Conservation (phyloP, 2,888 invertebrate genomes). For the Andrena bucephala region DNA sequence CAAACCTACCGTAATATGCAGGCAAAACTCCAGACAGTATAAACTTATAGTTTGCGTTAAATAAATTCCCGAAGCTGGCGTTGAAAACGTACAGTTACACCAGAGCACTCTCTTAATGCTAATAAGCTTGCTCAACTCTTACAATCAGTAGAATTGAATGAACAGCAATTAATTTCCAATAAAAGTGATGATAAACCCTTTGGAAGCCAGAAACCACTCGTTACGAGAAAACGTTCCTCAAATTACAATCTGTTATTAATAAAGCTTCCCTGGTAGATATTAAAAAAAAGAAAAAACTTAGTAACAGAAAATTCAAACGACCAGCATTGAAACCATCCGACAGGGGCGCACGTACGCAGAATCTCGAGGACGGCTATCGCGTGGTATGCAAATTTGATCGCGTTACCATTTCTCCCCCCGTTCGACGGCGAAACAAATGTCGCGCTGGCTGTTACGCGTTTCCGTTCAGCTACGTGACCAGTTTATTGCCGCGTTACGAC, state of each 20-base stretch:
- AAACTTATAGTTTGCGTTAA: no score
- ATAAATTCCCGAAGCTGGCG: no score
- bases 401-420: conserved; percentile 33
- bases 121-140: no score
- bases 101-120: no score
- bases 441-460: conserved; percentile 57
- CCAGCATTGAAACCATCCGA: not conserved
- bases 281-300: not conserved
- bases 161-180: no score
- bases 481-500: conserved; percentile 61
- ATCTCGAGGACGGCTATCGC: conserved; percentile 35
- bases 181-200: no score
- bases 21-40: no score
- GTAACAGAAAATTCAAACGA: conserved; percentile 6
- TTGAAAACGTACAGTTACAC: no score
- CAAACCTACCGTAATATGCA: no score
- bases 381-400: conserved; percentile 60
- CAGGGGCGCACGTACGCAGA: conserved; percentile 2
- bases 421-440: conserved; percentile 56
- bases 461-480: conserved; percentile 58
- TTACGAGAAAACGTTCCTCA: no score
- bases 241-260: not conserved
- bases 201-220: no score
- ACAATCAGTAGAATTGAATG: no score
- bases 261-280: not conserved